Conservation (phyloP, 2,797 vertebrate genomes). For the Leptodactylus fallax region DNA sequence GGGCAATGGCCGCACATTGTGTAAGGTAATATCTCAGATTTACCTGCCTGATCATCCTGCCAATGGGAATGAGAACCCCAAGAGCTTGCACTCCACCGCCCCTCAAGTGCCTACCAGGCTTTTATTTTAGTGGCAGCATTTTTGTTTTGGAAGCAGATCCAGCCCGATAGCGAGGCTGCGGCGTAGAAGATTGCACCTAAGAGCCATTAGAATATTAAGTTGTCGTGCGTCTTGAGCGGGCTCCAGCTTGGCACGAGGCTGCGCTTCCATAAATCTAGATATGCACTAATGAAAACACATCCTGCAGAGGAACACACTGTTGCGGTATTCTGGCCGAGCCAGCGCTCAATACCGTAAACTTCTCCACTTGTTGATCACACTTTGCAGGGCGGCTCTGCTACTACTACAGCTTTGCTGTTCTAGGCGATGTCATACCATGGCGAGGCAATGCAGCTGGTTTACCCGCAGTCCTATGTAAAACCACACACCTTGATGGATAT, state of each 20-base stretch:
- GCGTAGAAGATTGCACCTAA: conserved; percentile 25
- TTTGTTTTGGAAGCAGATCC: conserved; percentile 23
- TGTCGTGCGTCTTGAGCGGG: conserved; percentile 30
- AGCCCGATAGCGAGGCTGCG: neutral
- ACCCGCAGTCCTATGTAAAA: neutral
- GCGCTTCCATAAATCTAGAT: conserved; percentile 29
- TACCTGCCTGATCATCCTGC: no score
- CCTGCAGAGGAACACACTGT: neutral
- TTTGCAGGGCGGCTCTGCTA: neutral
- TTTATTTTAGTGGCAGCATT: neutral
- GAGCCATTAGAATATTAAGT: conserved; percentile 59
- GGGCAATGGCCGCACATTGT: no score
- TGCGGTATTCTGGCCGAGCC: neutral
- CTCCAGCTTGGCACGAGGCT: conserved; percentile 41
- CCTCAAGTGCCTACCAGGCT: neutral
- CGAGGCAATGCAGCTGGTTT: neutral
- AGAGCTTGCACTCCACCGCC: neutral
- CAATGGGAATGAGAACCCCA: neutral
- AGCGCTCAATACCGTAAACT: neutral
- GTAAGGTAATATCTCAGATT: no score
- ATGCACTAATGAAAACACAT: neutral
- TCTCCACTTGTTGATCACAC: neutral
- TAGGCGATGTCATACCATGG: neutral
- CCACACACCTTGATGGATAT: neutral
- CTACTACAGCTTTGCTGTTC: neutral